Evolutionary conservation across 2,888 invertebrate species (phyloP), one percentile per base, ranked within the genome.

Genomic region (Zygothrica quintamaculata): DNA sequence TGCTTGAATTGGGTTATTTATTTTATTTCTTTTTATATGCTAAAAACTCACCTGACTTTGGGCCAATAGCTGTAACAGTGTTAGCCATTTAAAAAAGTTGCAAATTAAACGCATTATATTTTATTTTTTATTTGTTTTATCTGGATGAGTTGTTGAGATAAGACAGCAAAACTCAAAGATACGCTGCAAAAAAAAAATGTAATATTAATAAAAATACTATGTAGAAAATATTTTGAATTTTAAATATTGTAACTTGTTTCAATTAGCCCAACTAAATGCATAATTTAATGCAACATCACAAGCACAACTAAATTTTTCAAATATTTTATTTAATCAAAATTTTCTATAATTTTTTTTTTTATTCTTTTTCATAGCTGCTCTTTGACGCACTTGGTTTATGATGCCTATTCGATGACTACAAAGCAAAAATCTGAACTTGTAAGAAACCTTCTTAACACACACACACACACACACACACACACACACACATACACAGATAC

Each of bases 41-140:
- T 33, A 47, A 48, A 11, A 62, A 77, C 90, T 88, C 84, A 88
- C 88, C 89, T 88, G 85, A 86, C 81, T 65, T 52, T 76, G 67
- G 33, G 61, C 59, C 61, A 87, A 59, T 65, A 89, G 77, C 67
- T 88, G 88, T 60, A 87, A 59, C 57, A 89, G 71, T 67, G 89
- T 72, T 42, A 88, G 70, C 56, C 81, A 81, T 67, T 80, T 71
- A 13, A 82, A 58, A 31, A 87, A 18, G 48, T 33, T 56, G 58
- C 64, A 65, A 57, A 70, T 58, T 37, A 68, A 22, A 37, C 57
- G 71, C 78, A 78, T 78, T 9, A 8, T 5, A 8, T 2, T 22
- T 9, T 29, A 7, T 9, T 29, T 9, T 29, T 5, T 29, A 1
- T 22, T 9, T 29, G 1, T 9, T 29, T n/a, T 7, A 29, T n/a